phyloP scores from a whole-genome alignment of 1,140 invertebrate genomes.

The Achroia grisella region DNA sequence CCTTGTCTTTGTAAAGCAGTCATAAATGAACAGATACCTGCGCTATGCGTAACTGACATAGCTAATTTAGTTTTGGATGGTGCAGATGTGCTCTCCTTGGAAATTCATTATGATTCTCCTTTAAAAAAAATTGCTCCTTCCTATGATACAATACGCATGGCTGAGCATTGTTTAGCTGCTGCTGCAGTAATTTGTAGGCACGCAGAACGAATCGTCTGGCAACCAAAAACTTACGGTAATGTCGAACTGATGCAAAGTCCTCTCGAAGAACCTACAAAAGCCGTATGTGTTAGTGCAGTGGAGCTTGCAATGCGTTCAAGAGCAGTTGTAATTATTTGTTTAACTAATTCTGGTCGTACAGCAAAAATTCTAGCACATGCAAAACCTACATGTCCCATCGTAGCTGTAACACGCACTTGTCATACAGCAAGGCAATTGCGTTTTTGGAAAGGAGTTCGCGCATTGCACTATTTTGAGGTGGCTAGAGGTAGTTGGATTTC shows the following conservation, averaged over 20 bases:
- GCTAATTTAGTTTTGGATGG: slow-evolving; percentile 82
- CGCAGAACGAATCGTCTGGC: slow-evolving; percentile 76
- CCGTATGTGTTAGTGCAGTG: slow-evolving; percentile 85
- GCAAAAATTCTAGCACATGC: slow-evolving; percentile 81
- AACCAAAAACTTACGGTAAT: slow-evolving; percentile 49
- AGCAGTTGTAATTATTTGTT: slow-evolving; percentile 82
- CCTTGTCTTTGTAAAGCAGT: slow-evolving; percentile 80
- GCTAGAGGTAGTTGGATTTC: slow-evolving; percentile 75
- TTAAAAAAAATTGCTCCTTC: slow-evolving; percentile 74
- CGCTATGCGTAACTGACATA: slow-evolving; percentile 77
- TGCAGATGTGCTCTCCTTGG: slow-evolving; percentile 78
- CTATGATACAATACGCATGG: slow-evolving; percentile 51
- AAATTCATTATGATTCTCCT: slow-evolving; percentile 75
- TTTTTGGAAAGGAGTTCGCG: slow-evolving; percentile 81
- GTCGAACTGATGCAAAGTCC: slow-evolving; percentile 44
- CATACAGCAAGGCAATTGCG: slow-evolving; percentile 81
- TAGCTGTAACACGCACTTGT: slow-evolving; percentile 80
- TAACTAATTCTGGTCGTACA: slow-evolving; percentile 82
- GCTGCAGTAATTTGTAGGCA: slow-evolving; percentile 80
- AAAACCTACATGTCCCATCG: slow-evolving; percentile 81
- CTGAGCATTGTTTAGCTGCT: slow-evolving; percentile 75
- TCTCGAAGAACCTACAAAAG: slow-evolving; percentile 78
- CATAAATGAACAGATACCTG: slow-evolving; percentile 74
- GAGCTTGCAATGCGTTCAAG: slow-evolving; percentile 79
- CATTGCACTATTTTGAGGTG: slow-evolving; percentile 77